Evolutionary conservation across 2,797 vertebrate species (phyloP).

Genomic region (Anabacerthia variegaticeps): DNA sequence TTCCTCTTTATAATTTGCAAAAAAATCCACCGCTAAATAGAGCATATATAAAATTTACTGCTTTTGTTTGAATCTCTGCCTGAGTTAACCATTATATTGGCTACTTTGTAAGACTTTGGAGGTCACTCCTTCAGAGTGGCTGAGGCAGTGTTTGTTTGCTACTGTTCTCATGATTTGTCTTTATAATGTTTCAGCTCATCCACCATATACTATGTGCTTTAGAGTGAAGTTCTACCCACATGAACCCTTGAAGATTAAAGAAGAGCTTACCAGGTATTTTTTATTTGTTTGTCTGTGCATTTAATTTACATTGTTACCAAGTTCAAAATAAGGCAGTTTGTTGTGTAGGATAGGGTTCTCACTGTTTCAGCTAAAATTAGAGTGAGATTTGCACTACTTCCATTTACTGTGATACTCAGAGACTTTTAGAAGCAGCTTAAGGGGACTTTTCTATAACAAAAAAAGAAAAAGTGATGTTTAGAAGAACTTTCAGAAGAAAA

Average conservation of each 20-base stretch:
- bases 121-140: not conserved
- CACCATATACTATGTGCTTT: slow-evolving; percentile 99
- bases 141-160: slow-evolving; percentile 57
- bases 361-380: not conserved
- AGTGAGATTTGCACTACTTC: not conserved
- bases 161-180: slow-evolving; percentile 74
- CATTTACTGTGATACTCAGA: not conserved
- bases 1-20: not conserved
- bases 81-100: not conserved
- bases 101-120: not conserved
- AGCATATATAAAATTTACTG: not conserved
- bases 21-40: not conserved
- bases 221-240: slow-evolving; percentile 99
- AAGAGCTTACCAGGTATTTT: slow-evolving; percentile 97
- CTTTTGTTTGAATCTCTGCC: slow-evolving; percentile 3
- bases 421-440: not conserved
- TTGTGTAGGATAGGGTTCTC: not conserved
- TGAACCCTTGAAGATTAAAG: slow-evolving; percentile 98
- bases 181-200: slow-evolving; percentile 87
- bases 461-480: not conserved
- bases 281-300: slow-evolving; percentile 15
- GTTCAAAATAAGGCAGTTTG: not conserved
- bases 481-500: not conserved
- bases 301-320: not conserved
- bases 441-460: not conserved